Conservation (phyloP, 2,888 invertebrate species). For the Clistopyga incitator region DNA sequence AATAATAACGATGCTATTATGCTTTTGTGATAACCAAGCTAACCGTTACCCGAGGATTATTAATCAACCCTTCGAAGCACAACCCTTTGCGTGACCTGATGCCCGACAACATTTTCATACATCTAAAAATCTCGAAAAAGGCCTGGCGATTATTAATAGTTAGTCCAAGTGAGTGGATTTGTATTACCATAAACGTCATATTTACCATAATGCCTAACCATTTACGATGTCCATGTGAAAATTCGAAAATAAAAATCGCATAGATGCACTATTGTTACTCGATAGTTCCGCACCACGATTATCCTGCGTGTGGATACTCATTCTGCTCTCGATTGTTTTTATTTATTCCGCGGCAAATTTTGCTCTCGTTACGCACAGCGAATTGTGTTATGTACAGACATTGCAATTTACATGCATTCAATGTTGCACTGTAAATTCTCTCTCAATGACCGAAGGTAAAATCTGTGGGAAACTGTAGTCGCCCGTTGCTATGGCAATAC, state of each 20-base stretch:
- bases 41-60: background rate
- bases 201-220: too few relatives aligned
- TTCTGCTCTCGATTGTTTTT: constrained; percentile 19
- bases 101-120: constrained; percentile 2
- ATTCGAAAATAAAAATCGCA: too few relatives aligned
- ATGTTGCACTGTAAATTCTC: constrained; percentile 1
- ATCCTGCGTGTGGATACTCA: background rate
- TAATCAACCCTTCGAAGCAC: constrained; percentile 15
- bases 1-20: constrained; percentile 5
- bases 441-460: constrained; percentile 3
- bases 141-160: too few relatives aligned
- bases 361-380: constrained; percentile 14
- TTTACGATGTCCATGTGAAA: too few relatives aligned
- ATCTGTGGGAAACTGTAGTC: constrained; percentile 78
- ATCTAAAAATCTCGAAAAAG: too few relatives aligned
- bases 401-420: constrained; percentile 47
- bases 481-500: constrained; percentile 80
- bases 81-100: constrained; percentile 17
- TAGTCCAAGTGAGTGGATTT: too few relatives aligned
- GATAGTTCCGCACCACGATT: too few relatives aligned
- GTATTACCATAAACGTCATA: too few relatives aligned
- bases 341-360: constrained; percentile 11
- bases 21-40: background rate
- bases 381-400: background rate
- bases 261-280: too few relatives aligned